Evolutionary conservation across 2,888 invertebrate genomes (phyloP), one percentile per base, ranked within the genome.

Genomic region (Cosmopolites sordidus): DNA sequence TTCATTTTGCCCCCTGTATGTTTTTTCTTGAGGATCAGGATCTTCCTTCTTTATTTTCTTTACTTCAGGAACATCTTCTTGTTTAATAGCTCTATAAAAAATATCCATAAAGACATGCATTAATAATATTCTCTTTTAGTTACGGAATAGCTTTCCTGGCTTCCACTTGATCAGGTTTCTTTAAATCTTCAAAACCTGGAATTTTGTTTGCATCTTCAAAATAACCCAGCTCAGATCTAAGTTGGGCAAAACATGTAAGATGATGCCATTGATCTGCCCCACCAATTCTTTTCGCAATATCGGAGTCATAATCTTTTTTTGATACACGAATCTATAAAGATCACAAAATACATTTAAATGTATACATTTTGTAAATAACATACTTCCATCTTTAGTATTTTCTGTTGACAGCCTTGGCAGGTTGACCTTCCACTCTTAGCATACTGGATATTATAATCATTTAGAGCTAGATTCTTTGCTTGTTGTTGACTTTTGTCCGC

Each of bases 261-360:
- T 97, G 97, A 72, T 96, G 86, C 96, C 96, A 97, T 46, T 85
- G 76, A 51, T 91, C 84, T 65, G 87, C 81, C 0, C 92, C 93
- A 72, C 83, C 92, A 9, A 54, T 29, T 70, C 84, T 84, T 66
- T 80, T 82, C 0, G 89, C 92, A 15, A 87, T 77, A 64, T 90
- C 89, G 43, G 84, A 84, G 54, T 92, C 89, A 73, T 78, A 93
- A 62, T 92, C 91, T 60, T 89, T 88, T 73, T 92, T 94, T 1
- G 88, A 84, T 43, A 95, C 78, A 42, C 93, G 79, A 2, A 93
- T 75, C 72, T 72, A 57, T 56, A 58, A 16, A 30, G 4, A 15
- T 43, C 9, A 29, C 5, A 22, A 27, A 27, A 27, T 27, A 38
- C 4, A 38, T 38, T 12, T 38, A 38, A 38, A 12, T 38, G 4